Conservation (phyloP, 2,797 vertebrate species). For the Enteromius paludinosus region DNA sequence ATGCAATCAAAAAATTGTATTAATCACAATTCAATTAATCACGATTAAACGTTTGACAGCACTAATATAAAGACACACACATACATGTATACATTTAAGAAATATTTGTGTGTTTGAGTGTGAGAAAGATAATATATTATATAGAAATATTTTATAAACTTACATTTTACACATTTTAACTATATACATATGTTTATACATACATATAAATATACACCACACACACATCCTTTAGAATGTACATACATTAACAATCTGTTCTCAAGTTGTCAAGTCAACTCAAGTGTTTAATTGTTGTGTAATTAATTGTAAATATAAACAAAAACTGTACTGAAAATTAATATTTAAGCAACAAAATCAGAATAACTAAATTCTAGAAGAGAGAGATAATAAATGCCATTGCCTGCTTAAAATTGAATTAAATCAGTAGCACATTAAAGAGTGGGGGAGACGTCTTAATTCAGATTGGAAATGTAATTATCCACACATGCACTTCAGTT, state of each 20-base stretch:
- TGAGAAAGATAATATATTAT: background rate
- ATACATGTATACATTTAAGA: background rate
- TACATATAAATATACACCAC: background rate
- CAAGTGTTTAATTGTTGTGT: background rate
- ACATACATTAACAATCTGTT: slow-evolving; percentile 4
- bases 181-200: background rate
- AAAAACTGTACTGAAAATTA: background rate
- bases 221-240: background rate
- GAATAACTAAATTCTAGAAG: slow-evolving; percentile 12
- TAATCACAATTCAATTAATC: too few relatives aligned
- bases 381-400: slow-evolving; percentile 1
- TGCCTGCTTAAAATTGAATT: slow-evolving; percentile 39
- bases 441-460: slow-evolving; percentile 41
- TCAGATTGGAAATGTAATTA: slow-evolving; percentile 48
- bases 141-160: too few relatives aligned
- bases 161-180: background rate
- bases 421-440: slow-evolving; percentile 27
- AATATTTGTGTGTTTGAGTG: background rate
- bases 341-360: background rate
- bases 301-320: background rate
- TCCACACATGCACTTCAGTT: slow-evolving; percentile 38
- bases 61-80: background rate
- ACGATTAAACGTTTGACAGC: too few relatives aligned
- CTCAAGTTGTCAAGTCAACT: too few relatives aligned
- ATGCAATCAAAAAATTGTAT: too few relatives aligned